Base-by-base conservation (phyloP, 2,113 vertebrate species). In the Grantiella picta region DNA sequence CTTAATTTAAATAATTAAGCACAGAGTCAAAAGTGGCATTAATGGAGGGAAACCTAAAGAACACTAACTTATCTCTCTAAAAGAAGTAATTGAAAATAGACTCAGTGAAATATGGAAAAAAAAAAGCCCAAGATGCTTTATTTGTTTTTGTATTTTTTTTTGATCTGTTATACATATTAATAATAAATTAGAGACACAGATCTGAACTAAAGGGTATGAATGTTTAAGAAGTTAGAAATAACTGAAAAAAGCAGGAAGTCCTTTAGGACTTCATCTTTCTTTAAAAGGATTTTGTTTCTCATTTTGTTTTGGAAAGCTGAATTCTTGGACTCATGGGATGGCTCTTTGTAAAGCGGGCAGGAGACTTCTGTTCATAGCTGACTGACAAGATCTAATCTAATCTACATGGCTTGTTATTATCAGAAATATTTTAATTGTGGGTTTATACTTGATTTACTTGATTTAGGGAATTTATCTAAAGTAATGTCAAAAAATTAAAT, bases 181-280 rank as follows among this genome's bases (percentile, higher is more conserved):
- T 94, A 94, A 91, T 95, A 76, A 94, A 92, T 94, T 94, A 93
- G 49, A 96, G 40, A 77, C 64, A 95, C 17, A 84, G 47, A 96
- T 82, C 69, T 89, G 50, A 97, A 95, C 38, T 73, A 40, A 73
- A 90, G 28, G 4, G 13, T 61, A 94, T 95, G 84, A 97, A 96
- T 95, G 50, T 92, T 96, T 95, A 76, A 97, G 90, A 92, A 82
- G 66, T 72, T 70, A 78, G 70, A 94, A 94, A 96, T 92, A 96
- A 96, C 92, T 97, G 72, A 94, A 94, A 94, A 95, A 91, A 86
- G 60, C 27, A 68, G 16, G 28, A 83, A 75, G 25, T 56, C 66
- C 47, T 94, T 80, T 65, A 95, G 73, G 84, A 94, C 18, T 80
- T 90, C 5, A 47, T 63, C 35, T 77, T 82, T 73, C 36, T 92